phyloP scores from a whole-genome alignment of 2,888 invertebrate genomes.

The Andrena bicolor region DNA sequence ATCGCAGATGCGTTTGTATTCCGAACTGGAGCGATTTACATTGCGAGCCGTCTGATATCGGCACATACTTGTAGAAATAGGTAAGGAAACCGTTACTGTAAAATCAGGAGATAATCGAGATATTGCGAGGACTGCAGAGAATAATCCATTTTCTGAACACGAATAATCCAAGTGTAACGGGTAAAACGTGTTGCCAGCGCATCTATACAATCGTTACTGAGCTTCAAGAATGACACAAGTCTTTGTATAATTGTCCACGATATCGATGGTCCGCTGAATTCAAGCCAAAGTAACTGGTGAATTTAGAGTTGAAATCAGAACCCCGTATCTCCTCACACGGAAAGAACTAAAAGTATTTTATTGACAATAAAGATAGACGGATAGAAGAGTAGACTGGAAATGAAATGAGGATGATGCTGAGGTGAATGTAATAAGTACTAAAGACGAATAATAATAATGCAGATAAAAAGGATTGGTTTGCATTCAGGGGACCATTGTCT shows the following conservation, averaged over 20 bases:
- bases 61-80: background rate
- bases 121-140: background rate
- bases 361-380: background rate
- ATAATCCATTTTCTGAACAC: background rate
- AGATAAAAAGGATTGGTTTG: background rate
- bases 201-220: conserved; percentile 74
- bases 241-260: conserved; percentile 44
- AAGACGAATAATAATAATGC: background rate
- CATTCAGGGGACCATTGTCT: background rate
- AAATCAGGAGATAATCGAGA: too few species aligned
- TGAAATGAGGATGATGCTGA: background rate
- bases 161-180: too few species aligned
- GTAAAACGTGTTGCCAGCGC: conserved; percentile 31
- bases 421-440: too few species aligned
- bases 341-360: conserved; percentile 25
- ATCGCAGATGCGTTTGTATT: conserved; percentile 9
- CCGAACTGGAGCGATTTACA: conserved; percentile 12
- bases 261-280: conserved; percentile 26
- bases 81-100: background rate
- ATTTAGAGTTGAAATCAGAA: conserved; percentile 15
- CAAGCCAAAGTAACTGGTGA: conserved; percentile 37
- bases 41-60: background rate
- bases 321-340: background rate
- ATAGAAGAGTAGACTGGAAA: background rate
- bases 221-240: conserved; percentile 64